Evolutionary conservation across 2,113 vertebrate genomes (phyloP).

Genomic region (Scortum barcoo): DNA sequence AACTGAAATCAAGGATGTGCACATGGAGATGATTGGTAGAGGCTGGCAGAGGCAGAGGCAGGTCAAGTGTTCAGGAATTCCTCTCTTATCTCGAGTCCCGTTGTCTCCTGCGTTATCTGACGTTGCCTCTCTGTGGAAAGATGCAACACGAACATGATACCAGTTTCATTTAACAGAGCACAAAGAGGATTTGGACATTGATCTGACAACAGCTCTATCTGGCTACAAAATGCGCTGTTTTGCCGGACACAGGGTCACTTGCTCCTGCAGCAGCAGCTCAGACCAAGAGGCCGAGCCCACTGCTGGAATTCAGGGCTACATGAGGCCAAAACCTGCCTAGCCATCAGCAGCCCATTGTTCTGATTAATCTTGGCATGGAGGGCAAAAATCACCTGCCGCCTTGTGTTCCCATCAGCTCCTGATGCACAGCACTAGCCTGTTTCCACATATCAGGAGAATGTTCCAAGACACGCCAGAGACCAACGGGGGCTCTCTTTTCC

Average conservation of each 20-base stretch:
- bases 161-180: conserved; percentile 19
- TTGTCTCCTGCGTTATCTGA: conserved; percentile 45
- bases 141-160: conserved; percentile 34
- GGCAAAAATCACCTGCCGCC: conserved; percentile 78
- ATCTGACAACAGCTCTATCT: background rate
- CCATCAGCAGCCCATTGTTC: conserved; percentile 66
- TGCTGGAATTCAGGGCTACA: conserved; percentile 47
- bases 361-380: conserved; percentile 73
- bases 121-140: conserved; percentile 12
- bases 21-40: background rate
- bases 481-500: conserved; percentile 75
- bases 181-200: conserved; percentile 41
- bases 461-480: conserved; percentile 77
- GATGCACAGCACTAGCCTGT: conserved; percentile 55
- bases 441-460: conserved; percentile 79
- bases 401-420: conserved; percentile 73
- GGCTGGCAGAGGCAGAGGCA: background rate
- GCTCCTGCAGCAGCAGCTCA: background rate
- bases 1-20: background rate
- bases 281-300: conserved; percentile 30
- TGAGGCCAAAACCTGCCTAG: conserved; percentile 46
- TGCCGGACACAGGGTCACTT: conserved; percentile 3
- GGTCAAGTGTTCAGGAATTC: conserved; percentile 40
- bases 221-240: background rate
- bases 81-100: conserved; percentile 37